These are phyloP conservation scores for Nyctalus aviator DNA, from an alignment of 2,797 vertebrate genomes.

Conservation along the genomic window DNA sequence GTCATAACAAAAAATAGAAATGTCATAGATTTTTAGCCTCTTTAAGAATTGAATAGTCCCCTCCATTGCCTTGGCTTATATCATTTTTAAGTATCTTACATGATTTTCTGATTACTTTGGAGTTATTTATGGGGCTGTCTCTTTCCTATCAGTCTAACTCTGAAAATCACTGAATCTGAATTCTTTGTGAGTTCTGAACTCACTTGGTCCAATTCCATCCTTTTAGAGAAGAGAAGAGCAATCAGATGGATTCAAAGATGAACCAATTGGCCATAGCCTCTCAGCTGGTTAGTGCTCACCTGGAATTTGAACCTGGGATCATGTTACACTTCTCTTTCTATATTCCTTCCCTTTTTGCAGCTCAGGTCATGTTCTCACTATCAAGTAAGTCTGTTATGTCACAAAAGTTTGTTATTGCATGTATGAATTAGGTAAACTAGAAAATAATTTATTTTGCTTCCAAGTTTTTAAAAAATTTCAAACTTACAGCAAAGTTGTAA, in stretches of 20 bases:
- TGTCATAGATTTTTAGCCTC: background rate
- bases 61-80: background rate
- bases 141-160: background rate
- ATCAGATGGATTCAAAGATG: background rate
- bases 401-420: background rate
- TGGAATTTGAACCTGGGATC: background rate
- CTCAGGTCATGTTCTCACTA: background rate
- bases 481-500: background rate
- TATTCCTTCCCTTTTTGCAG: background rate
- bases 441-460: background rate
- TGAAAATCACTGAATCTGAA: background rate
- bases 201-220: background rate
- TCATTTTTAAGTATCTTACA: slow-evolving; percentile 2
- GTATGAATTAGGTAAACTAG: background rate
- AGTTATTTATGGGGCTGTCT: background rate
- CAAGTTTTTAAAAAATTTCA: background rate
- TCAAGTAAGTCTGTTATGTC: background rate
- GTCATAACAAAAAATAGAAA: slow-evolving; percentile 3
- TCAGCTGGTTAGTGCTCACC: background rate
- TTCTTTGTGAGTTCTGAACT: background rate
- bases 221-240: background rate
- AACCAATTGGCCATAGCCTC: background rate
- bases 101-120: background rate
- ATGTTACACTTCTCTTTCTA: background rate
- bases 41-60: background rate